A percentile compares a stretch with the other conserved stretches of the same genome.
These are phyloP conservation scores for Poeciliopsis turneri DNA, from an alignment of 2,797 vertebrate genomes.

Conservation along the genomic window DNA sequence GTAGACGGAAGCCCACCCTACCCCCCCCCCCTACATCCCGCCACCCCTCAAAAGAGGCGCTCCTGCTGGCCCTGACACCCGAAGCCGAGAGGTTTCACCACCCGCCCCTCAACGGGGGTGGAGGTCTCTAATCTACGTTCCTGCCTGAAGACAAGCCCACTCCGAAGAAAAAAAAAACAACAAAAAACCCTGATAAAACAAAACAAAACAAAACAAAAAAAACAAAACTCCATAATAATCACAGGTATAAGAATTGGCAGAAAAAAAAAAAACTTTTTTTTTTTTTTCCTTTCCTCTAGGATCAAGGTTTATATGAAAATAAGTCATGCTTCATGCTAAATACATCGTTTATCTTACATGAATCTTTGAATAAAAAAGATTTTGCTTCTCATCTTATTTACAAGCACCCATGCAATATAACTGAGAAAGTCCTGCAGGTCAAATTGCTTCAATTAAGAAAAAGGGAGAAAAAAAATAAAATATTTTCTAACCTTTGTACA, in stretches of 20 bases:
- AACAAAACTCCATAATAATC: constrained; percentile 81
- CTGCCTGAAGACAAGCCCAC: constrained; percentile 97
- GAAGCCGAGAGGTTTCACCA: constrained; percentile 46
- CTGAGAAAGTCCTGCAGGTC: constrained; percentile 93
- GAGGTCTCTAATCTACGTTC: constrained; percentile 76
- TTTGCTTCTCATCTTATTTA: constrained; percentile 86
- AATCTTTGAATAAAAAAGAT: constrained; percentile 94
- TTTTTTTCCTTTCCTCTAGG: constrained; percentile 87
- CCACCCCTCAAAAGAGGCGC: constrained; percentile 37
- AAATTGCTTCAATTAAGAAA: constrained; percentile 89
- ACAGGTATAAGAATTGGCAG: constrained; percentile 95
- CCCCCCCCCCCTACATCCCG: neutral
- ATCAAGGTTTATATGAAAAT: constrained; percentile 99
- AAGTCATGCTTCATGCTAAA: constrained; percentile 99
- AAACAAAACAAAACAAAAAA: constrained; percentile 15
- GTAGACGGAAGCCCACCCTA: constrained; percentile 82
- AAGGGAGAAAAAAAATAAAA: constrained; percentile 79
- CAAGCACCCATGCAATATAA: constrained; percentile 95
- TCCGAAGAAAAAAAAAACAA: constrained; percentile 77
- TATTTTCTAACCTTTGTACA: constrained; percentile 88
- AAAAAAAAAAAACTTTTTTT: constrained; percentile 83
- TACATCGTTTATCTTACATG: constrained; percentile 99
- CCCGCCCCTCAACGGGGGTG: constrained; percentile 5
- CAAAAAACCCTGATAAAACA: constrained; percentile 31
- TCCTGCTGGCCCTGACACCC: constrained; percentile 59